Percentiles rank a stretch among this genome's conserved stretches.
phyloP scores from a whole-genome alignment of 2,888 invertebrate species.

The Hirtodrosophila duncani region DNA sequence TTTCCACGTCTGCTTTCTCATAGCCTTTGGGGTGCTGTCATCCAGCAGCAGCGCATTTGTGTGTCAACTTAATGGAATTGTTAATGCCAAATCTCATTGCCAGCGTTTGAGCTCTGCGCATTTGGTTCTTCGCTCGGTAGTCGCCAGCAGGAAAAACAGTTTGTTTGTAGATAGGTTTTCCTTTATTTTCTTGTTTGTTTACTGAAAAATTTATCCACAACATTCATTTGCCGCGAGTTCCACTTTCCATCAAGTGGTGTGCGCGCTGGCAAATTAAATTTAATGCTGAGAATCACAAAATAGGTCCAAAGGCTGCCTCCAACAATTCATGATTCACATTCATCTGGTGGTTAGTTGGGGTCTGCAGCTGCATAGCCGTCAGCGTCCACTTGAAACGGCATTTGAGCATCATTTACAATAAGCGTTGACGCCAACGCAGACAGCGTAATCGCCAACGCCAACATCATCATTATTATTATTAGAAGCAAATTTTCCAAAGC shows the following conservation, averaged over 20 bases:
- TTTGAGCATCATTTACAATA: conserved; percentile 68
- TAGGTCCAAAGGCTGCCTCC: conserved; percentile 18
- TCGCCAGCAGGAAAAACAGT: neutral
- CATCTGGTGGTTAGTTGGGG: no score
- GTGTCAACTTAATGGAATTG: conserved; percentile 60
- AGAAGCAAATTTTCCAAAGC: conserved; percentile 56
- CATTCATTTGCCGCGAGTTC: conserved; percentile 21
- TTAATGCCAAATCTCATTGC: conserved; percentile 44
- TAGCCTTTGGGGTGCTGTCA: no score
- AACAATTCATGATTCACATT: conserved; percentile 11
- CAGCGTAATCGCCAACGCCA: no score
- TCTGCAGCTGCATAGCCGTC: conserved; percentile 11
- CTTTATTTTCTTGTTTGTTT: conserved; percentile 9
- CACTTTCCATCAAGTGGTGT: no score
- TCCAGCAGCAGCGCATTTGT: no score
- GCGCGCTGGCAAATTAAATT: conserved; percentile 36
- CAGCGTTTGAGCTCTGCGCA: conserved; percentile 4
- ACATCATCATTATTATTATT: conserved; percentile 49
- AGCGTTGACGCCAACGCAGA: no score
- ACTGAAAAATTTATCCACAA: conserved; percentile 23
- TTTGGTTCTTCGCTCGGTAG: conserved; percentile 6
- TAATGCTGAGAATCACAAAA: conserved; percentile 20
- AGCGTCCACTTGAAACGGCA: conserved; percentile 40
- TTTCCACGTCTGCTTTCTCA: no score
- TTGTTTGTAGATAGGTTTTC: conserved; percentile 11